Percentiles rank a stretch among this genome's conserved stretches.
Evolutionary conservation across 2,113 vertebrate species (phyloP).

Genomic region (Grammomys dolichurus): DNA sequence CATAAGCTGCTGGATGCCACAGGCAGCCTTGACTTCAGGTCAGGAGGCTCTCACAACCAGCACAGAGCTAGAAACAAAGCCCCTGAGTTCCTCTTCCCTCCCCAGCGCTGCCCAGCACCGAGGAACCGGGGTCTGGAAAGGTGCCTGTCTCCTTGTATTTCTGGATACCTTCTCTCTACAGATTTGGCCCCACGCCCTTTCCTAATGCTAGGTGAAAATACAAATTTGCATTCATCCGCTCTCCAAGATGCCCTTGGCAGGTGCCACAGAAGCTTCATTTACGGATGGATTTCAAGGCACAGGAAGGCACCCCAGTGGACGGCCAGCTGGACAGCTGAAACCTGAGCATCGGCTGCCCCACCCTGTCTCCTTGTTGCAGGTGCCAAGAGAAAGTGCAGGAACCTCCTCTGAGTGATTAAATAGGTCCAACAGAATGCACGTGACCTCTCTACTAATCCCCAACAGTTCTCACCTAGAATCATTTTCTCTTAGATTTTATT

Average conservation of each 20-base stretch:
- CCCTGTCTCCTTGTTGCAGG: neutral
- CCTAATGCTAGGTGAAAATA: neutral
- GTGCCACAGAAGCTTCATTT: neutral
- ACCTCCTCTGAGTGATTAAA: neutral
- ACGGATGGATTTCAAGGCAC: neutral
- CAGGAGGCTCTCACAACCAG: neutral
- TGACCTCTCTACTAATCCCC: rapidly evolving
- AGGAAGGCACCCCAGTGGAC: neutral
- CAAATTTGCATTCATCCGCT: neutral
- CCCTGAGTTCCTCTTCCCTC: rapidly evolving
- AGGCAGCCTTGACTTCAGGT: neutral
- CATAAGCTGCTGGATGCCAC: neutral
- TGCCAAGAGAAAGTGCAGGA: rapidly evolving
- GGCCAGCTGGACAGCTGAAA: neutral
- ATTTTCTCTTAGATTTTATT: neutral
- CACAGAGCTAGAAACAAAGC: no score
- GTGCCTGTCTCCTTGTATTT: neutral
- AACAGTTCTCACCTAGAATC: rapidly evolving
- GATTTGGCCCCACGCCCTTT: neutral
- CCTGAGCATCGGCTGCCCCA: neutral
- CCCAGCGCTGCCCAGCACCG: rapidly evolving
- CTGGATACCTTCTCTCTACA: neutral
- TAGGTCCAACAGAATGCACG: rapidly evolving
- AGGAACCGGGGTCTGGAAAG: rapidly evolving
- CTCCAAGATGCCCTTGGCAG: rapidly evolving